phyloP scores from a whole-genome alignment of 2,113 vertebrate genomes.

The Ammodytes marinus region DNA sequence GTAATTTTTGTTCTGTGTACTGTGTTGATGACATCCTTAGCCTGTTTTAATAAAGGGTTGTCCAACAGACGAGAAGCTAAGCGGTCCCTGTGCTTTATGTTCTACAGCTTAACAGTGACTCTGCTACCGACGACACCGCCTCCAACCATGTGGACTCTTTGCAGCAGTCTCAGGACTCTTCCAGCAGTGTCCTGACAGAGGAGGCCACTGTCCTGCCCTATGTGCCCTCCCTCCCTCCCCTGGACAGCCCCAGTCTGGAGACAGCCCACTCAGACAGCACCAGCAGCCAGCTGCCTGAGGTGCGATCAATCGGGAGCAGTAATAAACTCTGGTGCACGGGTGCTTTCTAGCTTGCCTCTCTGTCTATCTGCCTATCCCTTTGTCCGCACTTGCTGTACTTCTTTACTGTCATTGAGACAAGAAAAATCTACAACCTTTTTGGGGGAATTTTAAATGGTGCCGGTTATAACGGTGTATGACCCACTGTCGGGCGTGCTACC shows the following conservation, averaged over 20 bases:
- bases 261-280: slow-evolving; percentile 93
- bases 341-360: slow-evolving; percentile 84
- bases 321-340: slow-evolving; percentile 92
- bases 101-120: slow-evolving; percentile 91
- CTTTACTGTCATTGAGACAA: slow-evolving; percentile 27
- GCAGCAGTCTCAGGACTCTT: slow-evolving; percentile 93
- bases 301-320: slow-evolving; percentile 89
- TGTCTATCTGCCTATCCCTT: slow-evolving; percentile 24
- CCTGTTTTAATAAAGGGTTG: not conserved
- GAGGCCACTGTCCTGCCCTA: slow-evolving; percentile 87
- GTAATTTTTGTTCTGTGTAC: not conserved
- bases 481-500: slow-evolving; percentile 10
- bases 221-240: slow-evolving; percentile 81
- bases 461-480: slow-evolving; percentile 6
- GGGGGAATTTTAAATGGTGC: slow-evolving; percentile 18
- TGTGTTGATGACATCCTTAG: not conserved
- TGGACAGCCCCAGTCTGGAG: slow-evolving; percentile 93
- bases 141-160: slow-evolving; percentile 92
- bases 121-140: slow-evolving; percentile 87
- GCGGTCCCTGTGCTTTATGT: not conserved
- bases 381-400: slow-evolving; percentile 55
- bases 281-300: slow-evolving; percentile 99
- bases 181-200: slow-evolving; percentile 89
- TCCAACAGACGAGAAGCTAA: slow-evolving; percentile 5
- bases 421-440: slow-evolving; percentile 13